These are phyloP conservation scores for Beaufortia kweichowensis DNA, from an alignment of 2,113 vertebrate species.

Conservation along the genomic window DNA sequence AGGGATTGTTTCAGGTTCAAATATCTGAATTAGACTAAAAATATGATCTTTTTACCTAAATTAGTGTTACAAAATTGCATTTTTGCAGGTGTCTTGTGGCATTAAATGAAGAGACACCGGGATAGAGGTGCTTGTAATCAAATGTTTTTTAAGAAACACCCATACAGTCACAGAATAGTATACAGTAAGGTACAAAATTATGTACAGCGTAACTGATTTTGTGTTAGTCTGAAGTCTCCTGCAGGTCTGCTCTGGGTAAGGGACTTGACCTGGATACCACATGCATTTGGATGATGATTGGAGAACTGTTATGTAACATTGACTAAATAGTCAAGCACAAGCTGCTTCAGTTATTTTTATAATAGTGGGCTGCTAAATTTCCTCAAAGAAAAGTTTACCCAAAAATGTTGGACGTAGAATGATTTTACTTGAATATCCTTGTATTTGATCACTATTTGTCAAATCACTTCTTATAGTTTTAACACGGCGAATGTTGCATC, in stretches of 20 bases:
- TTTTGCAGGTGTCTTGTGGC: neutral
- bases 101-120: neutral
- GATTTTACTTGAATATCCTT: neutral
- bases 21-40: too few species aligned
- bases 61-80: neutral
- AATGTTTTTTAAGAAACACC: neutral
- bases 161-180: too few species aligned
- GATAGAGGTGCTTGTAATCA: neutral
- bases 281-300: neutral
- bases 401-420: neutral
- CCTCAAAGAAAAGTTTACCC: too few species aligned
- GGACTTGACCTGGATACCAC: neutral
- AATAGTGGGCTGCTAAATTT: too few species aligned
- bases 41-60: neutral
- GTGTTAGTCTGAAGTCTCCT: neutral
- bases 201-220: neutral
- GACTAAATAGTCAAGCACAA: neutral
- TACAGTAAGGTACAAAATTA: neutral
- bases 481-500: slow-evolving; percentile 20
- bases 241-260: neutral
- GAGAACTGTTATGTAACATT: neutral
- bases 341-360: too few species aligned
- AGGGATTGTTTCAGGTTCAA: neutral
- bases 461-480: neutral
- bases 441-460: neutral